Evolutionary conservation across 2,797 vertebrate species (phyloP).

Genomic region (Monodelphis domestica): DNA sequence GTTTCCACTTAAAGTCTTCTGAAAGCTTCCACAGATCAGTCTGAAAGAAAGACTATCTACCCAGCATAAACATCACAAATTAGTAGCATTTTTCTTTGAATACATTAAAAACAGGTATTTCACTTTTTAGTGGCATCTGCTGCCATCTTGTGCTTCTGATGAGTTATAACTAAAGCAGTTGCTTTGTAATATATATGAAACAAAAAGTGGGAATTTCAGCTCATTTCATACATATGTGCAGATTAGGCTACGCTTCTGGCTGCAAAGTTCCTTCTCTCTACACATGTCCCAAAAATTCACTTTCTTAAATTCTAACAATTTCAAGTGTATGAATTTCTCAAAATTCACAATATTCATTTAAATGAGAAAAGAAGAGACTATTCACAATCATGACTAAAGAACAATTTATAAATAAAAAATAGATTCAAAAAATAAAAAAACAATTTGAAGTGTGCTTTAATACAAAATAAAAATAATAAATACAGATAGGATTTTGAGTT

Average conservation of each 20-base stretch:
- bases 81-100: not conserved
- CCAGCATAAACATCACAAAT: not conserved
- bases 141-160: not conserved
- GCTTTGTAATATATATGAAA: not conserved
- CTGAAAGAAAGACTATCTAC: not conserved
- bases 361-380: not conserved
- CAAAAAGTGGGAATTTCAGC: not conserved
- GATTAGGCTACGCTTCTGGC: not conserved
- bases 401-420: not conserved
- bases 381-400: not conserved
- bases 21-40: not conserved
- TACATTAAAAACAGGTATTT: not conserved
- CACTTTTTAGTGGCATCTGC: not conserved
- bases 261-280: not conserved
- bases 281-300: not conserved
- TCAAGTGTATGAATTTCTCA: not conserved
- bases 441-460: not conserved
- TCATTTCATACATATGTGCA: not conserved
- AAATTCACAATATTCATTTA: not conserved
- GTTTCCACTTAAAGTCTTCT: not conserved
- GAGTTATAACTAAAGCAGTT: not conserved
- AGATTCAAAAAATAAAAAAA: not conserved
- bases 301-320: not conserved
- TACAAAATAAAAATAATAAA: no score
- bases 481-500: no score